These are phyloP conservation scores for Laupala kohalensis DNA, from an alignment of 1,140 invertebrate species.

Conservation along the genomic window DNA sequence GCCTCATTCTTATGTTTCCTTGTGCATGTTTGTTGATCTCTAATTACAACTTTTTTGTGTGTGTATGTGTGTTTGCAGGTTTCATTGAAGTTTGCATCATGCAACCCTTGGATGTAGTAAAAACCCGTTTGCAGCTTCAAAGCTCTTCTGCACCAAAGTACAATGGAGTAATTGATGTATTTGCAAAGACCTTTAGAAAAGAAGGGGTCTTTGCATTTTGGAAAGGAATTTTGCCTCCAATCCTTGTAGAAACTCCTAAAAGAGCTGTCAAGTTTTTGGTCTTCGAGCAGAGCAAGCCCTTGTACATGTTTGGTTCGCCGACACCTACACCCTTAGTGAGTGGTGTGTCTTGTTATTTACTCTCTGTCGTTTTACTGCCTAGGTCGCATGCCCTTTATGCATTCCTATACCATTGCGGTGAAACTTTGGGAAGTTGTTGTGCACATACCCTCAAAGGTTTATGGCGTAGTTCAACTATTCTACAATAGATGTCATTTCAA, in stretches of 20 bases:
- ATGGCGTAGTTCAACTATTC: too few species aligned
- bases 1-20: too few species aligned
- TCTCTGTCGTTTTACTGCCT: not conserved
- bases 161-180: conserved; percentile 69
- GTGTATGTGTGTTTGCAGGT: too few species aligned
- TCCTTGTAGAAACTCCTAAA: conserved; percentile 90
- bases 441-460: too few species aligned
- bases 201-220: conserved; percentile 75
- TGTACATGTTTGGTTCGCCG: conserved; percentile 63
- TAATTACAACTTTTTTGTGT: too few species aligned
- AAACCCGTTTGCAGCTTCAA: conserved; percentile 77
- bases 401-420: too few species aligned
- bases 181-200: conserved; percentile 71
- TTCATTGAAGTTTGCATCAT: conserved; percentile 91
- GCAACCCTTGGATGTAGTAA: conserved; percentile 87
- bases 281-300: conserved; percentile 82
- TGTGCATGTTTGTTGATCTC: too few species aligned
- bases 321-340: conserved; percentile 56
- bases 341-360: not conserved
- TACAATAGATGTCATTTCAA: too few species aligned
- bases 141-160: conserved; percentile 29
- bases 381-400: too few species aligned
- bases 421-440: too few species aligned
- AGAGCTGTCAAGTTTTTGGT: conserved; percentile 85
- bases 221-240: conserved; percentile 85